Conservation (phyloP, 1,140 invertebrate species). For the Papilio aristodemus region DNA sequence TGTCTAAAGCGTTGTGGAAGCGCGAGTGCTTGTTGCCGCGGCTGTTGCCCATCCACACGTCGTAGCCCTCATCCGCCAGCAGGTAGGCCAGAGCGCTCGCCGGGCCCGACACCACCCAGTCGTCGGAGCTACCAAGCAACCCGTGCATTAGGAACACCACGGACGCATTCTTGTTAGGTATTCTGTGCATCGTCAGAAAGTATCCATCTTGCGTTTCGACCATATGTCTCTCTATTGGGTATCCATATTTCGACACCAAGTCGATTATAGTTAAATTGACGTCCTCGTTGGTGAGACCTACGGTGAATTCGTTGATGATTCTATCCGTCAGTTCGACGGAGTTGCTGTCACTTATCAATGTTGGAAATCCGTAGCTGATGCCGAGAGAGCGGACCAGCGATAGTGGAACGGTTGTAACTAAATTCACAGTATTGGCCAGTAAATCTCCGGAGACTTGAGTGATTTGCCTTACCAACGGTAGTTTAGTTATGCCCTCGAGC, state of each 20-base stretch:
- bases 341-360: conserved; percentile 37
- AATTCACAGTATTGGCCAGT: conserved; percentile 26
- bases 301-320: conserved; percentile 38
- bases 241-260: conserved; percentile 55
- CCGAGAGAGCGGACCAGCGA: conserved; percentile 33
- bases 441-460: conserved; percentile 35
- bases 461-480: conserved; percentile 30
- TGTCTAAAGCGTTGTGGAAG: conserved; percentile 75
- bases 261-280: conserved; percentile 41
- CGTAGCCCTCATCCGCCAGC: conserved; percentile 84
- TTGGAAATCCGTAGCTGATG: conserved; percentile 23
- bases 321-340: conserved; percentile 33
- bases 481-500: conserved; percentile 32
- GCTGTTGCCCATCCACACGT: conserved; percentile 87
- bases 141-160: conserved; percentile 86
- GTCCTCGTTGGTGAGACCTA: conserved; percentile 41
- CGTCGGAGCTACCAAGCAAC: conserved; percentile 83
- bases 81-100: conserved; percentile 83
- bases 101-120: conserved; percentile 84
- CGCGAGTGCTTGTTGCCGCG: conserved; percentile 85
- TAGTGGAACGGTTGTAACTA: conserved; percentile 33
- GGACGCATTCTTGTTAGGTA: conserved; percentile 44
- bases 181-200: conserved; percentile 49
- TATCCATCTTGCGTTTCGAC: conserved; percentile 58
- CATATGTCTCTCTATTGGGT: conserved; percentile 47